A percentile compares a stretch with the other conserved stretches of the same genome.
Evolutionary conservation across 2,113 vertebrate species (phyloP).

Genomic region (Turnix velox): DNA sequence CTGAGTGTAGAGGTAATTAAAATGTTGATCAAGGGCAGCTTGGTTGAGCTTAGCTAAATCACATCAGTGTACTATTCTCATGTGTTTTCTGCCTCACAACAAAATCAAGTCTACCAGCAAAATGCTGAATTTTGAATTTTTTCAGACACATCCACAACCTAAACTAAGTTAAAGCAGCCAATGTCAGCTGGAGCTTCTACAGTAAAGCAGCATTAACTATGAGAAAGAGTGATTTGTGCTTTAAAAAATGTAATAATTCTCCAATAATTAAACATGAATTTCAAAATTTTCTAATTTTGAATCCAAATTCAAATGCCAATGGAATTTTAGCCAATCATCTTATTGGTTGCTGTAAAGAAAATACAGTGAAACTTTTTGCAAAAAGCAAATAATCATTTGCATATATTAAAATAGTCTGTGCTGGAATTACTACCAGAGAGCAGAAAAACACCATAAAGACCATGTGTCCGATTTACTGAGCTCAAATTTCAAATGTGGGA

Average conservation of each 20-base stretch:
- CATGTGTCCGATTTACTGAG: background rate
- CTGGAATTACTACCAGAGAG: background rate
- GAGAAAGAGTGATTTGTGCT: background rate
- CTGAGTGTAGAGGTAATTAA: background rate
- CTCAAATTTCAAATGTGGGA: constrained; percentile 12
- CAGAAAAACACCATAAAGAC: background rate
- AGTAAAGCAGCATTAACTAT: background rate
- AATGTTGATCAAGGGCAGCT: background rate
- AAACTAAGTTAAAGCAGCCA: background rate
- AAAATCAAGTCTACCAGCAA: background rate
- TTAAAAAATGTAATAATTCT: background rate
- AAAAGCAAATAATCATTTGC: background rate
- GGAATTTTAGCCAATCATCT: background rate
- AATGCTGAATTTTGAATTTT: background rate
- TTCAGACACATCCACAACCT: background rate
- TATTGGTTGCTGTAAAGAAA: background rate
- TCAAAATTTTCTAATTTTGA: background rate
- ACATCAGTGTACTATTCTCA: background rate
- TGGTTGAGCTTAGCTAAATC: background rate
- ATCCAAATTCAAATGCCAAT: too few relatives aligned
- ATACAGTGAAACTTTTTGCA: background rate
- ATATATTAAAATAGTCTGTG: background rate
- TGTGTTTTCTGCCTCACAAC: background rate
- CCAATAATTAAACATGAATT: background rate
- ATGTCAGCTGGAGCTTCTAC: background rate